These are phyloP conservation scores for Coregonus clupeaformis DNA, from an alignment of 2,113 vertebrate species.

Conservation along the genomic window DNA sequence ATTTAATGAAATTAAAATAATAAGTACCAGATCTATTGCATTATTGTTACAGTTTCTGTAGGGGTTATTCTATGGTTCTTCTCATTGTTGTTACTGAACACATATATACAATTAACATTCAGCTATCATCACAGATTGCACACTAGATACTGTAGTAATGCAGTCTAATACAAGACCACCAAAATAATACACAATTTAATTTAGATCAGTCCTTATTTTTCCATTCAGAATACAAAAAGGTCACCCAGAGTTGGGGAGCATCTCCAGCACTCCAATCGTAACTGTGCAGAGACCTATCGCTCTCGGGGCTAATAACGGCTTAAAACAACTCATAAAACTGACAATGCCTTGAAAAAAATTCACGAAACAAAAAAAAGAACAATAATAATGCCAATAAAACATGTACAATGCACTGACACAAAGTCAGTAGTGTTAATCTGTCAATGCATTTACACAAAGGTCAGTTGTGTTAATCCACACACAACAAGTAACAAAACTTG, in stretches of 20 bases:
- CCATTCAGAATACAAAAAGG: conserved; percentile 88
- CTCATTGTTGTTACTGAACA: conserved; percentile 89
- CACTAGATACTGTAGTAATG: conserved; percentile 89
- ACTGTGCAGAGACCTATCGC: conserved; percentile 86
- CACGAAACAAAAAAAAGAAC: conserved; percentile 25
- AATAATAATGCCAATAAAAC: conserved; percentile 76
- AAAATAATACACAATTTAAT: conserved; percentile 54
- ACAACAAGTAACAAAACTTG: conserved; percentile 99
- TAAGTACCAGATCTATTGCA: conserved; percentile 97
- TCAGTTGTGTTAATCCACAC: conserved; percentile 99
- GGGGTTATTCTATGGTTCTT: conserved; percentile 82
- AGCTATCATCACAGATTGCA: conserved; percentile 93
- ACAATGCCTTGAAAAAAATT: conserved; percentile 51
- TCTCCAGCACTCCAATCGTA: conserved; percentile 79
- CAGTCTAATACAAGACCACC: conserved; percentile 93
- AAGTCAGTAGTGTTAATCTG: conserved; percentile 97
- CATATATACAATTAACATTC: conserved; percentile 98
- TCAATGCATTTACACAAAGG: conserved; percentile 70
- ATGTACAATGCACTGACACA: conserved; percentile 99
- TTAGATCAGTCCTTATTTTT: conserved; percentile 70
- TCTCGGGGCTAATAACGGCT: conserved; percentile 78
- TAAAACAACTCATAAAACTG: conserved; percentile 60
- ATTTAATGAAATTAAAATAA: conserved; percentile 94
- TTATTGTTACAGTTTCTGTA: conserved; percentile 88
- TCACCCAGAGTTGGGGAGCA: conserved; percentile 81